Evolutionary conservation across 2,888 invertebrate species (phyloP).

Genomic region (Sarcophaga caerulescens): DNA sequence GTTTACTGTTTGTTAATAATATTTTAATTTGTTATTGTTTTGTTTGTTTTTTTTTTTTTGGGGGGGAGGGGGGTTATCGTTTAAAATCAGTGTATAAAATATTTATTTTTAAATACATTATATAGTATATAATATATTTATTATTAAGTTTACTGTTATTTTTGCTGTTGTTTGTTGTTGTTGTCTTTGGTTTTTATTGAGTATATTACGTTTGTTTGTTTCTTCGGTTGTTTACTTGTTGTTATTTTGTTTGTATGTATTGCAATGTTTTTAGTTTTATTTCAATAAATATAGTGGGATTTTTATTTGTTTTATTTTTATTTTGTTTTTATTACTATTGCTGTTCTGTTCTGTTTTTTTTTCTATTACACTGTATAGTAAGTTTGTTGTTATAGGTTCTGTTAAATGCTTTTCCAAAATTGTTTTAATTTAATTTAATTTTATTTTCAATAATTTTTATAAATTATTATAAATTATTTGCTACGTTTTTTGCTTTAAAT

Average conservation of each 20-base stretch:
- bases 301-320: neutral
- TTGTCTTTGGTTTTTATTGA: no score
- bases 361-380: neutral
- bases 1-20: constrained; percentile 34
- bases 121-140: constrained; percentile 37
- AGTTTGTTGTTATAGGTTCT: neutral
- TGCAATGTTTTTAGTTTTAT: constrained; percentile 28
- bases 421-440: constrained; percentile 62
- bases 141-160: constrained; percentile 37
- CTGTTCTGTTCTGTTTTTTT: neutral
- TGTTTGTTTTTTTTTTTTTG: no score
- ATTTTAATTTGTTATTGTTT: constrained; percentile 41
- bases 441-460: neutral
- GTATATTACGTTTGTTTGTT: no score
- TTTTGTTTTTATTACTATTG: constrained; percentile 14
- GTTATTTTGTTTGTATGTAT: no score
- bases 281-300: no score
- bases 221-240: constrained; percentile 52
- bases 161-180: constrained; percentile 67
- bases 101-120: neutral
- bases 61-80: constrained; percentile 47
- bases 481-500: constrained; percentile 23
- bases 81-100: constrained; percentile 79
- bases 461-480: constrained; percentile 24
- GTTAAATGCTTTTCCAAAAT: constrained; percentile 76